phyloP scores from a whole-genome alignment of 2,888 invertebrate genomes.

The Stenodema calcarata region DNA sequence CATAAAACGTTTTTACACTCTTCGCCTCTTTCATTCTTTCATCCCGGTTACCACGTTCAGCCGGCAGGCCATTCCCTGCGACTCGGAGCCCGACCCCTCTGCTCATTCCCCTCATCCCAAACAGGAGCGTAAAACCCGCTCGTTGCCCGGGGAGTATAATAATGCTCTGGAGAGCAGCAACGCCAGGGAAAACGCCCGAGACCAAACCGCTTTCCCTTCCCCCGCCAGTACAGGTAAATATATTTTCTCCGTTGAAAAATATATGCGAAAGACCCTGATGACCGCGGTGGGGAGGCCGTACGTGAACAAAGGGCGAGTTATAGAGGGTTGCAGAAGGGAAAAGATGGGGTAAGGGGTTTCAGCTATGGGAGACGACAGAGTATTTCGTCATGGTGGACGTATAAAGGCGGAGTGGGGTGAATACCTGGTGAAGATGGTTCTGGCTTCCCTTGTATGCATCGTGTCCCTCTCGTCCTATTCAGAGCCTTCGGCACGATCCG shows the following conservation, averaged over 20 bases:
- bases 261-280: conserved; percentile 25
- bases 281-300: background rate
- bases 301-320: background rate
- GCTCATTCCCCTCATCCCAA: background rate
- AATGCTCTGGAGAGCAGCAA: background rate
- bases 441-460: background rate
- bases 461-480: background rate
- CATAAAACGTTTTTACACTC: conserved; percentile 38
- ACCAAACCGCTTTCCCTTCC: background rate
- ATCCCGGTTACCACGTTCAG: background rate
- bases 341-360: background rate
- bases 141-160: conserved; percentile 22
- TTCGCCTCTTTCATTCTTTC: background rate
- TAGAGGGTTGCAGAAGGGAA: background rate
- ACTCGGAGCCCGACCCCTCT: background rate
- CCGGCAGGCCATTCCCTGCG: background rate
- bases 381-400: background rate
- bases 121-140: conserved; percentile 15
- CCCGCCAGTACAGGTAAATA: background rate
- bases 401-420: background rate
- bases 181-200: background rate
- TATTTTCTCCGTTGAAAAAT: conserved; percentile 1
- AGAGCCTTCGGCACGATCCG: background rate
- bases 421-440: background rate
- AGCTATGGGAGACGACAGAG: background rate